phyloP scores from a whole-genome alignment of 2,888 invertebrate genomes.

The Acanthosepion esculentum region DNA sequence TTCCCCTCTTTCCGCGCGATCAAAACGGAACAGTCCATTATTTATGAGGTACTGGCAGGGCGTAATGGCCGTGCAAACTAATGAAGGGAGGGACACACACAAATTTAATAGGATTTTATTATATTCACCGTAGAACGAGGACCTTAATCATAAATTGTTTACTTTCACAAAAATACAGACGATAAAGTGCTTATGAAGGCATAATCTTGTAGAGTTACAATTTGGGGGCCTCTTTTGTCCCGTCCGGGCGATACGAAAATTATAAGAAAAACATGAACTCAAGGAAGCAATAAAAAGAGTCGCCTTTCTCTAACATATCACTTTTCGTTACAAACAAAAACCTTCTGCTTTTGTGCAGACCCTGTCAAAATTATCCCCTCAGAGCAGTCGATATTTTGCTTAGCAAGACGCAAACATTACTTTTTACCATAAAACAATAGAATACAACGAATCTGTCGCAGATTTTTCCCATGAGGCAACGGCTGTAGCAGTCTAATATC shows the following conservation, averaged over 20 bases:
- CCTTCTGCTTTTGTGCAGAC: neutral
- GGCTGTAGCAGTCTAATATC: neutral
- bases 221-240: neutral
- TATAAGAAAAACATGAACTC: neutral
- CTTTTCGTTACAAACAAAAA: neutral
- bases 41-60: no score
- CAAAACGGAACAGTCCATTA: no score
- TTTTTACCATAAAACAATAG: neutral
- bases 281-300: neutral
- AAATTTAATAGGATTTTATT: no score
- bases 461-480: constrained; percentile 14
- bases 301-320: neutral
- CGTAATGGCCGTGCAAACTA: no score
- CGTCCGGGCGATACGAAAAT: neutral
- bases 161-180: no score
- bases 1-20: no score
- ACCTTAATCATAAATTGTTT: neutral
- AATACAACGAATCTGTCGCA: neutral
- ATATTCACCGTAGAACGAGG: neutral
- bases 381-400: neutral
- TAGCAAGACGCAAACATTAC: neutral
- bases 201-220: neutral
- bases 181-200: neutral
- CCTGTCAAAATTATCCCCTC: neutral
- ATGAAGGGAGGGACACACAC: no score